Evolutionary conservation across 37 sponge, comb jelly and placozoan species (phyloP), one percentile per base, ranked within the genome.

Genomic region (Hormiphora californensis): DNA sequence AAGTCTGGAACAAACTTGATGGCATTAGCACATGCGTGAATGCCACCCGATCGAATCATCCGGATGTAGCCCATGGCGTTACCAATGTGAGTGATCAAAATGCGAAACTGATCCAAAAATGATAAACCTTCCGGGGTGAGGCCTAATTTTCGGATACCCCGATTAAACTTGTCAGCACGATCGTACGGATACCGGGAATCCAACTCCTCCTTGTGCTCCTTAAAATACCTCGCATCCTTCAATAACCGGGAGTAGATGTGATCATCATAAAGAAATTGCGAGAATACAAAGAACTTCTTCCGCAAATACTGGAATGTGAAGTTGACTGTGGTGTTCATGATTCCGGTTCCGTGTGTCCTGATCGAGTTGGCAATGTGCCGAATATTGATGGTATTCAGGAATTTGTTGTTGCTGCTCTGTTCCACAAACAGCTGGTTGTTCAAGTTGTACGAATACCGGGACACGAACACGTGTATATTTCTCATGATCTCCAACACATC

Each of bases 41-140:
- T 88, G 8, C 98, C 98, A 62, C 98, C 98, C 36, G 98, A 97
- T 30, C 98, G 53, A 69, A 97, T 97, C 98, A 97, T 97, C 1
- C 98, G 85, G 49, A 97, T 93, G 89, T 97, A 97, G 32, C 98
- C 98, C 98, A 97, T 97, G 27, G 98, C 98, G 93, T 97, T 97
- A 90, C 97, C 98, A 43, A 97, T 94, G 67, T 97, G 93, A 40
- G 92, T 97, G 40, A 97, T 92, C 33, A 97, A 88, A 0, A 89
- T 89, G 40, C 98, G 90, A 88, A 94, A 97, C 89, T 97, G 94
- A 88, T 97, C 98, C 9, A 97, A 90, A 87, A 94, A 97, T 69
- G 89, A 93, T 36, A 91, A 88, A 0, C 94, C 93, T 3, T 97
- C 98, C 21, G 91, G 68, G 38, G 90, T 93, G 32, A 92, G 39